Percentiles rank a stretch among this genome's conserved stretches.
These are phyloP conservation scores for Drosophila borborema DNA, from an alignment of 2,888 invertebrate genomes.

Conservation along the genomic window DNA sequence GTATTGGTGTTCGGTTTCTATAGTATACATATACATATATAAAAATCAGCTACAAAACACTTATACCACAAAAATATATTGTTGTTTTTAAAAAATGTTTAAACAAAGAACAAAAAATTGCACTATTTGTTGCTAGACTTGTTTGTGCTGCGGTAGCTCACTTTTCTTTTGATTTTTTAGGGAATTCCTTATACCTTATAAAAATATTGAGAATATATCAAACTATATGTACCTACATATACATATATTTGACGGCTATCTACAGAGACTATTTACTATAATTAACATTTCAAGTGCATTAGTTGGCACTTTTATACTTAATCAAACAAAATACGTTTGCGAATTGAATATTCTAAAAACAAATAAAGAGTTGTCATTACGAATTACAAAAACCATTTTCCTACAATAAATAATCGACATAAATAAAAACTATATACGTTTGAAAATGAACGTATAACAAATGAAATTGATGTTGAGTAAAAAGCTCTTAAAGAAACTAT, in stretches of 20 bases:
- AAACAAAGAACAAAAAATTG: slow-evolving; percentile 43
- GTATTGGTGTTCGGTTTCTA: slow-evolving; percentile 49
- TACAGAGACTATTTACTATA: slow-evolving; percentile 11
- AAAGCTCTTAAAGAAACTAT: background rate
- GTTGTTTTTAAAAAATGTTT: slow-evolving; percentile 28
- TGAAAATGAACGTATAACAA: background rate
- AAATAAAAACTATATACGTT: background rate
- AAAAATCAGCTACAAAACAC: slow-evolving; percentile 56
- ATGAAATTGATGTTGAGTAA: background rate
- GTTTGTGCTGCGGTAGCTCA: slow-evolving; percentile 20
- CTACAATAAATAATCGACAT: background rate
- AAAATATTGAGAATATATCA: slow-evolving; percentile 57
- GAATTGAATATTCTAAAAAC: slow-evolving; percentile 4
- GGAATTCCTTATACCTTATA: slow-evolving; percentile 40
- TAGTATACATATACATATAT: slow-evolving; percentile 33
- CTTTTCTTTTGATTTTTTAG: background rate
- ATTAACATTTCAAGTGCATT: slow-evolving; percentile 31
- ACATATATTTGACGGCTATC: background rate
- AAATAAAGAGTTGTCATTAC: background rate
- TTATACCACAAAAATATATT: slow-evolving; percentile 30
- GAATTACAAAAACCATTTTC: background rate
- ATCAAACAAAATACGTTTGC: background rate
- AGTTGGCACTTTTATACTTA: slow-evolving; percentile 31
- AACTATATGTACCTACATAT: slow-evolving; percentile 22
- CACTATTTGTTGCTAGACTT: slow-evolving; percentile 34